These are phyloP conservation scores for Apodemia hepburni DNA, from an alignment of 2,888 invertebrate species.

Conservation along the genomic window DNA sequence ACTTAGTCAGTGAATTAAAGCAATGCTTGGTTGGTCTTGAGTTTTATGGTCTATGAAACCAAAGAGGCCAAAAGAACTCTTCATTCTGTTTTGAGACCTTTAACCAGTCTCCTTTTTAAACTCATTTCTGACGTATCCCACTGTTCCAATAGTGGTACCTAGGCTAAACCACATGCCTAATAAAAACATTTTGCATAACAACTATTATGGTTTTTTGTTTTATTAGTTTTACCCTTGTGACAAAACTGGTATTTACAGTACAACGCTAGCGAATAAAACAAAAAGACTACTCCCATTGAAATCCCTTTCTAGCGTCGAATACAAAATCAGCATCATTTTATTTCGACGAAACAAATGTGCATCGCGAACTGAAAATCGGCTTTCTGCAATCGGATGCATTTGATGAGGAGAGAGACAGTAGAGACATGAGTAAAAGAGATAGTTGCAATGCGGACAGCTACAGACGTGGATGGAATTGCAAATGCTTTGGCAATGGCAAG, in stretches of 20 bases:
- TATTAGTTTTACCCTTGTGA: not conserved
- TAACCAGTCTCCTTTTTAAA: too few relatives aligned
- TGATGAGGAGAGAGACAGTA: slow-evolving; percentile 32
- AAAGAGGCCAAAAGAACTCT: too few relatives aligned
- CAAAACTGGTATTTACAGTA: slow-evolving; percentile 2
- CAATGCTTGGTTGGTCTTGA: too few relatives aligned
- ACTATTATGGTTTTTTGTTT: not conserved
- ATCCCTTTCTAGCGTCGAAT: slow-evolving; percentile 44
- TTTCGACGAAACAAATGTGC: slow-evolving; percentile 61
- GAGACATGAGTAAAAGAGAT: slow-evolving; percentile 42
- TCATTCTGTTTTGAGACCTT: too few relatives aligned
- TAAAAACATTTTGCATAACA: not conserved
- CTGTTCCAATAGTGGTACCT: too few relatives aligned
- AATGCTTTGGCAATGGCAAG: slow-evolving; percentile 43
- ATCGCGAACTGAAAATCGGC: slow-evolving; percentile 54
- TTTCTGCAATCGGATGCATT: slow-evolving; percentile 61
- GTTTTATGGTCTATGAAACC: too few relatives aligned
- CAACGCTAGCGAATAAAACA: slow-evolving; percentile 2
- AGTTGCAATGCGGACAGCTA: slow-evolving; percentile 60
- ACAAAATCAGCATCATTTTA: slow-evolving; percentile 53
- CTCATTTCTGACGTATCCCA: too few relatives aligned
- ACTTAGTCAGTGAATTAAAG: too few relatives aligned
- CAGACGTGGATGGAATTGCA: slow-evolving; percentile 65
- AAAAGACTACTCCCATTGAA: slow-evolving; percentile 25
- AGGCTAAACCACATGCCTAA: too few relatives aligned